A percentile compares a stretch with the other conserved stretches of the same genome.
These are phyloP conservation scores for Cryptops parisi DNA, from an alignment of 2,888 invertebrate species.

Conservation along the genomic window DNA sequence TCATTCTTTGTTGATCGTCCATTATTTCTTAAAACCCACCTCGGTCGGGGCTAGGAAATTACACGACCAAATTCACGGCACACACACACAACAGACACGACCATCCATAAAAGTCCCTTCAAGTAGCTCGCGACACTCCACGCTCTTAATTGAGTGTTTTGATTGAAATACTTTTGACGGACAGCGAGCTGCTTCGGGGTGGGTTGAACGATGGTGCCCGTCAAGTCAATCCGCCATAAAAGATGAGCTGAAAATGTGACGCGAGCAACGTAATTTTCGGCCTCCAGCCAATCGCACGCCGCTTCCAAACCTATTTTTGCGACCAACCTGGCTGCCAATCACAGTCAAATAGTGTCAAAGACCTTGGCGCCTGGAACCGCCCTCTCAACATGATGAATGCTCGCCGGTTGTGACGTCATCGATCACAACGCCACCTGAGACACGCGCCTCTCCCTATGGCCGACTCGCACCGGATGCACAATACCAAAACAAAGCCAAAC, in stretches of 20 bases:
- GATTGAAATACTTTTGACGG: slow-evolving; percentile 23
- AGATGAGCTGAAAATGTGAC: slow-evolving; percentile 23
- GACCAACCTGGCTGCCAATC: slow-evolving; percentile 21
- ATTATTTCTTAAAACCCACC: slow-evolving; percentile 37
- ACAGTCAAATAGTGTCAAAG: slow-evolving; percentile 19
- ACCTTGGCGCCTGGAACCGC: slow-evolving; percentile 20
- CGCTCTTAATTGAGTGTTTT: slow-evolving; percentile 22
- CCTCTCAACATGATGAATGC: slow-evolving; percentile 20
- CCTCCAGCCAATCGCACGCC: slow-evolving; percentile 18
- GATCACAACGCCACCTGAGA: neutral
- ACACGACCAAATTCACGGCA: slow-evolving; percentile 13
- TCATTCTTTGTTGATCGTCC: slow-evolving; percentile 70
- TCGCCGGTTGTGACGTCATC: slow-evolving; percentile 21
- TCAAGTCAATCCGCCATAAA: slow-evolving; percentile 23
- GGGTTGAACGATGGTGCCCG: slow-evolving; percentile 24
- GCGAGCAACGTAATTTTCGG: slow-evolving; percentile 19
- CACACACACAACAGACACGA: slow-evolving; percentile 14
- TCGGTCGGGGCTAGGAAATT: slow-evolving; percentile 4
- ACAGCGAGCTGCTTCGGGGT: slow-evolving; percentile 22
- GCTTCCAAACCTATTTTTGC: slow-evolving; percentile 17
- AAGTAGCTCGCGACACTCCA: slow-evolving; percentile 17
- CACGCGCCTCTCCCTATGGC: neutral
- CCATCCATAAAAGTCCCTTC: slow-evolving; percentile 20
- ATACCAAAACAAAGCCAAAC: neutral
- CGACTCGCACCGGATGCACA: neutral